phyloP scores from a whole-genome alignment of 2,113 vertebrate species.

The Indicator indicator region DNA sequence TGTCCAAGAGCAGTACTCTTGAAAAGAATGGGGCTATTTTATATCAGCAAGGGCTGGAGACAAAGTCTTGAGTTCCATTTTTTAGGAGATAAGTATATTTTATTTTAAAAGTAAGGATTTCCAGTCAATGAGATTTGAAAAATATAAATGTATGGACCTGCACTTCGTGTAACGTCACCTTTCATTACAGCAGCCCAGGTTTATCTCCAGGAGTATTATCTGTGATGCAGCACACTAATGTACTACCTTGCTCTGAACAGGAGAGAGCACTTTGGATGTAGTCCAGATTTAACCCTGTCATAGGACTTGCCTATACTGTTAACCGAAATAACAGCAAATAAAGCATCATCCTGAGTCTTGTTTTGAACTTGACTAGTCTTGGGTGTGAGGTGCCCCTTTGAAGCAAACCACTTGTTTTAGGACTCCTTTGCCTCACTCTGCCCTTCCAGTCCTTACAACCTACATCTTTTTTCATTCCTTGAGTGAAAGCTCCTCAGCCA shows the following conservation, averaged over 20 bases:
- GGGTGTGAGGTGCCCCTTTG: not conserved
- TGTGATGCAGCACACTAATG: slow-evolving; percentile 2
- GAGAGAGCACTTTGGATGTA: slow-evolving; percentile 55
- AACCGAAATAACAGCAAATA: not conserved
- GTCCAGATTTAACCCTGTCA: slow-evolving; percentile 26
- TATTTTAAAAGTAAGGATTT: not conserved
- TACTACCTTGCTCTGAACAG: slow-evolving; percentile 12
- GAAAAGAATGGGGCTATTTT: not conserved
- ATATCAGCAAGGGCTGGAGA: not conserved
- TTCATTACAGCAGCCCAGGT: slow-evolving; percentile 7
- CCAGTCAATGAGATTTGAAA: not conserved
- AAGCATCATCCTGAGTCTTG: not conserved
- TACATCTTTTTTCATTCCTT: not conserved
- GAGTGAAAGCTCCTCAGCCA: not conserved
- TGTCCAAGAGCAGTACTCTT: not conserved
- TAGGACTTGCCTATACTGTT: not conserved
- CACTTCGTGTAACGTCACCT: not conserved
- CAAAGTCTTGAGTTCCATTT: not conserved
- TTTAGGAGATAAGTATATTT: not conserved
- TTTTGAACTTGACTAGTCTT: not conserved
- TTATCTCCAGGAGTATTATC: slow-evolving; percentile 23
- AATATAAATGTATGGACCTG: not conserved
- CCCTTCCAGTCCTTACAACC: not conserved
- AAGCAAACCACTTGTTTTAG: not conserved
- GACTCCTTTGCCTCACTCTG: not conserved